Conservation (phyloP, 1,140 invertebrate genomes). For the Homalodisca vitripennis region DNA sequence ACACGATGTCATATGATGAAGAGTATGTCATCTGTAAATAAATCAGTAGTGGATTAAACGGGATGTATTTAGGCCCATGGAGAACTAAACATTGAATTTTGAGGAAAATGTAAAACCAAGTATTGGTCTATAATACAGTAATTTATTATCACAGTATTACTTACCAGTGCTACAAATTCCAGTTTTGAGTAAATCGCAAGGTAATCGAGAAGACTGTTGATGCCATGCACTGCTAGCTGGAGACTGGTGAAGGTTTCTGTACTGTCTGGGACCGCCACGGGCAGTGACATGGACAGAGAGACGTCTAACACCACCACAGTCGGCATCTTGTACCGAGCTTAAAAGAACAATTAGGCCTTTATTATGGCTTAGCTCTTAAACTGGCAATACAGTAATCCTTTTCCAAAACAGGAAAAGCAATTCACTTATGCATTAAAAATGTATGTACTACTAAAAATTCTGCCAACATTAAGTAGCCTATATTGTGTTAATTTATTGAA, state of each 20-base stretch:
- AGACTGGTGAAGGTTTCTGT: constrained; percentile 60
- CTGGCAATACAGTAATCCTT: too few relatives aligned
- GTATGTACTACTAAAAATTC: too few relatives aligned
- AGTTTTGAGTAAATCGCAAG: constrained; percentile 77
- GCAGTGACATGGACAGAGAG: constrained; percentile 74
- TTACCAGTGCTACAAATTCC: constrained; percentile 88
- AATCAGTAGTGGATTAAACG: neutral
- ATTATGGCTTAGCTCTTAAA: too few relatives aligned
- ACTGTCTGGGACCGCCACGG: constrained; percentile 55
- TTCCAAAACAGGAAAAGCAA: too few relatives aligned
- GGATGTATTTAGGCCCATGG: neutral
- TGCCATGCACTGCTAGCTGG: constrained; percentile 77
- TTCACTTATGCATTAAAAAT: too few relatives aligned
- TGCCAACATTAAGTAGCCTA: too few relatives aligned
- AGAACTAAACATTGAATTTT: constrained; percentile 24
- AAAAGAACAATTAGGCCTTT: too few relatives aligned
- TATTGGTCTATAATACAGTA: neutral
- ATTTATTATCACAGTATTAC: constrained; percentile 30
- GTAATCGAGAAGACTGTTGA: constrained; percentile 83
- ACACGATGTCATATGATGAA: constrained; percentile 47
- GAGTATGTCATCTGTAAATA: constrained; percentile 69
- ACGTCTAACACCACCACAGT: constrained; percentile 76
- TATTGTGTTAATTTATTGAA: too few relatives aligned
- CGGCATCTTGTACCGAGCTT: too few relatives aligned
- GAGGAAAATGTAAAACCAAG: too few relatives aligned